Conservation (phyloP, 1,140 invertebrate genomes). For the Leptinotarsa defecta region DNA sequence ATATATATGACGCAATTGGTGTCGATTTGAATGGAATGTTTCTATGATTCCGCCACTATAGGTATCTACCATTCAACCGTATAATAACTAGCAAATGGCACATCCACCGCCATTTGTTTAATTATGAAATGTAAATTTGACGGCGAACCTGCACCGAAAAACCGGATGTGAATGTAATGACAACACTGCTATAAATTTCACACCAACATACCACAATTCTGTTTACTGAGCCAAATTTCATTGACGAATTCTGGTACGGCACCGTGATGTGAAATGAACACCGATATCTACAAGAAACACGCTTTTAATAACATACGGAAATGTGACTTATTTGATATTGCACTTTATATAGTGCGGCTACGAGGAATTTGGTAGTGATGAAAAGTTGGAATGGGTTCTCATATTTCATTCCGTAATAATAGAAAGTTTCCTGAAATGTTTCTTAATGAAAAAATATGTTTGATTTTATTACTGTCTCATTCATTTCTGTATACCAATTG, state of each 20-base stretch:
- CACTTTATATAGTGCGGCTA: neutral
- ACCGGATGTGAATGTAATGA: neutral
- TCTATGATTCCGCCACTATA: neutral
- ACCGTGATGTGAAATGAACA: neutral
- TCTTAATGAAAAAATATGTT: too few species aligned
- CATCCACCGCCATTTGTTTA: constrained; percentile 8
- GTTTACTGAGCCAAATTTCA: constrained; percentile 15
- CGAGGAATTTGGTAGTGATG: neutral
- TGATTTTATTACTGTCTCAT: too few species aligned
- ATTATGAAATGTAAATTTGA: constrained; percentile 20
- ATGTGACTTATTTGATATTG: neutral
- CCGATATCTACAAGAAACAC: neutral
- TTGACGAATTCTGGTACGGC: neutral
- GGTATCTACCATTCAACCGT: neutral
- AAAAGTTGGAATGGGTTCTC: neutral
- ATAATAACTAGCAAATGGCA: neutral
- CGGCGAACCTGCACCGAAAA: neutral
- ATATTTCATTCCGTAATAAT: neutral
- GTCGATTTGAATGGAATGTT: neutral
- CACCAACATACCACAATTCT: constrained; percentile 1
- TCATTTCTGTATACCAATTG: too few species aligned
- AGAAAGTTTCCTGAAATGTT: neutral
- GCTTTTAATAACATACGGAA: neutral
- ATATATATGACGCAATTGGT: too few species aligned
- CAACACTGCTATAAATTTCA: constrained; percentile 15